Conservation (phyloP, 2,888 invertebrate species). For the Diplazon laetatorius region DNA sequence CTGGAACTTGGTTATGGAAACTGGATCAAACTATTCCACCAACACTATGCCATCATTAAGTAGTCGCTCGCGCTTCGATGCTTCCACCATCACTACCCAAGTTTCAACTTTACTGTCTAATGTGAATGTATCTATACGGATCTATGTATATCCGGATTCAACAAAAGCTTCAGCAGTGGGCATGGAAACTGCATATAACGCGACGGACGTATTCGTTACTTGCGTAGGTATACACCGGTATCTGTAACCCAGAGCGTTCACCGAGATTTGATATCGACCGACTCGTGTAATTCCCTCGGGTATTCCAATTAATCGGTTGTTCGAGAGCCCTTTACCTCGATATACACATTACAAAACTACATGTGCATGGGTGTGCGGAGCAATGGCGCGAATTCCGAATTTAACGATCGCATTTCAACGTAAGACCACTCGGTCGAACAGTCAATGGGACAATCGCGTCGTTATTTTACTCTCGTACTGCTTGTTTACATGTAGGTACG, state of each 20-base stretch:
- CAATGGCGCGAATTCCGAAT: neutral
- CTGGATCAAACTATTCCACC: conserved; percentile 74
- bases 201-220: conserved; percentile 13
- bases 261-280: conserved; percentile 36
- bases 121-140: neutral
- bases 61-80: conserved; percentile 50
- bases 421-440: conserved; percentile 3
- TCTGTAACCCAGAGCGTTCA: neutral
- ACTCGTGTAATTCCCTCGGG: neutral
- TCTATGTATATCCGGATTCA: too few species aligned
- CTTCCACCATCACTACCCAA: conserved; percentile 24
- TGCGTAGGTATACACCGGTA: neutral
- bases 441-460: conserved; percentile 12
- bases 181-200: neutral
- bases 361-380: neutral
- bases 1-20: conserved; percentile 69
- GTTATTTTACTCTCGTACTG: conserved; percentile 5
- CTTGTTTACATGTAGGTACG: neutral
- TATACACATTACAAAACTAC: neutral
- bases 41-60: conserved; percentile 57
- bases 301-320: neutral
- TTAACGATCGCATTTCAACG: neutral
- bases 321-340: neutral
- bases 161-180: neutral
- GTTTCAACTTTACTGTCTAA: conserved; percentile 1